phyloP scores from a whole-genome alignment of 2,113 vertebrate species.

The Perca schrenkii region DNA sequence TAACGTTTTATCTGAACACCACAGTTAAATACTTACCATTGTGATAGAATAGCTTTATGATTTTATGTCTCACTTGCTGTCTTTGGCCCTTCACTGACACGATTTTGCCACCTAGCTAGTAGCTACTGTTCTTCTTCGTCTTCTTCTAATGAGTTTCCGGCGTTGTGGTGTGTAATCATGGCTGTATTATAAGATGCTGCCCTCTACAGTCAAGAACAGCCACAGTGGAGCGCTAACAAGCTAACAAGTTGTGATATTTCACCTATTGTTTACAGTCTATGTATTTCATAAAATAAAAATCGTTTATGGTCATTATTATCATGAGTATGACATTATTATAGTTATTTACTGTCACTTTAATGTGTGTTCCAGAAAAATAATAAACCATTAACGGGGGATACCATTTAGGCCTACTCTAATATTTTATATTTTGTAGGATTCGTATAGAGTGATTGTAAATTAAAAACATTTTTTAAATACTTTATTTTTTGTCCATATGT shows the following conservation, averaged over 20 bases:
- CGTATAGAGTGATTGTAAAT: neutral
- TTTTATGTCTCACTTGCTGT: neutral
- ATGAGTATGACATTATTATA: neutral
- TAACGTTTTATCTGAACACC: neutral
- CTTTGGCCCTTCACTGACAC: neutral
- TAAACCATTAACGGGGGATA: neutral
- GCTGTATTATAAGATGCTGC: constrained; percentile 30
- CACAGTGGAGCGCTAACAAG: neutral
- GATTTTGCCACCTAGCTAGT: constrained; percentile 10
- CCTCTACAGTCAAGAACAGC: constrained; percentile 16
- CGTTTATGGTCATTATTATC: neutral
- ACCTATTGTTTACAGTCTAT: too few relatives aligned
- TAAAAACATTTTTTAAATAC: too few relatives aligned
- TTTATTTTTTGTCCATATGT: too few relatives aligned
- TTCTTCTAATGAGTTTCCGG: neutral
- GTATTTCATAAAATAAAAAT: too few relatives aligned
- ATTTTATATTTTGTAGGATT: neutral
- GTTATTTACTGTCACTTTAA: neutral
- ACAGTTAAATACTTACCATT: constrained; percentile 61
- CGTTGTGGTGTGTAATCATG: too few relatives aligned
- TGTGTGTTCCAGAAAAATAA: neutral
- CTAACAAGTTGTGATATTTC: too few relatives aligned
- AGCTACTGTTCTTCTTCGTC: constrained; percentile 22
- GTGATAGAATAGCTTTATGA: neutral
- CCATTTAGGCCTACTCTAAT: too few relatives aligned